These are phyloP conservation scores for Micropoecilia bifurca DNA, from an alignment of 2,797 vertebrate genomes.

Conservation along the genomic window DNA sequence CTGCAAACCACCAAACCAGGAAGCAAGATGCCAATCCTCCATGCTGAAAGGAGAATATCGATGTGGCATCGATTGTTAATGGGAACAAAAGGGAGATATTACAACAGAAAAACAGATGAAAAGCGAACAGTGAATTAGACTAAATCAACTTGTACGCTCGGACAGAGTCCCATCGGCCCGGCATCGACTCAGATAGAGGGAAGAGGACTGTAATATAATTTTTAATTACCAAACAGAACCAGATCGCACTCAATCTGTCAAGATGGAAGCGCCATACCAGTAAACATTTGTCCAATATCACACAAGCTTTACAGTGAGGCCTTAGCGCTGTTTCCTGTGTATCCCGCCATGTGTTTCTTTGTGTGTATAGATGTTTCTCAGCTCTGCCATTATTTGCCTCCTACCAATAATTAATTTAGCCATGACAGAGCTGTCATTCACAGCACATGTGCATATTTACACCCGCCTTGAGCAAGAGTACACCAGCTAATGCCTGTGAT, in stretches of 20 bases:
- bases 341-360: constrained; percentile 81
- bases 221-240: constrained; percentile 80
- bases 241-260: constrained; percentile 76
- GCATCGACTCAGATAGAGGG: constrained; percentile 59
- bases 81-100: constrained; percentile 31
- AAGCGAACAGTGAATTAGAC: constrained; percentile 46
- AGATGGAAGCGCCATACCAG: constrained; percentile 73
- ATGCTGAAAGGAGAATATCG: constrained; percentile 4
- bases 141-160: constrained; percentile 61
- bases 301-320: constrained; percentile 71
- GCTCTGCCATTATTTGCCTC: constrained; percentile 81
- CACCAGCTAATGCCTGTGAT: constrained; percentile 81
- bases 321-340: constrained; percentile 78
- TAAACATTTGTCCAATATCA: constrained; percentile 83
- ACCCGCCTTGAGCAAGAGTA: constrained; percentile 80
- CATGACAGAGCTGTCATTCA: constrained; percentile 81
- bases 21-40: constrained; percentile 1
- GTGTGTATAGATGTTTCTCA: constrained; percentile 81
- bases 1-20: constrained; percentile 11
- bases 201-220: constrained; percentile 68
- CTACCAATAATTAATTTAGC: constrained; percentile 83
- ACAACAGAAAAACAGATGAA: constrained; percentile 63
- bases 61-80: constrained; percentile 16
- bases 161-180: constrained; percentile 67
- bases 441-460: constrained; percentile 83